Percentiles rank a stretch among this genome's conserved stretches.
Conservation (phyloP, 2,113 vertebrate genomes). For the Myotis davidii region DNA sequence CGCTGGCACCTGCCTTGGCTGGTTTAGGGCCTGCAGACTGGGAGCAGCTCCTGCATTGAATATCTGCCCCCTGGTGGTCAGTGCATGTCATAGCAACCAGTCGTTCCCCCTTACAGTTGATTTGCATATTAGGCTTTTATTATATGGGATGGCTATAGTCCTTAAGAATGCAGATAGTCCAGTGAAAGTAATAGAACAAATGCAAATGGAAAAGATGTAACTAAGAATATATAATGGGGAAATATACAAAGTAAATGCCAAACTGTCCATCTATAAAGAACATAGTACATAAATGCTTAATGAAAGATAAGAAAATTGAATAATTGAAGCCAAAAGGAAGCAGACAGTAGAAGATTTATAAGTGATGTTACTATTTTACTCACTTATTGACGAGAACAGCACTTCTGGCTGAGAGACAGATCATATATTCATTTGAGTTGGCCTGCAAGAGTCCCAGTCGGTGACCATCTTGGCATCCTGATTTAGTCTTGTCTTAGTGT, state of each 20-base stretch:
- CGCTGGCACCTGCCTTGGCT: no score
- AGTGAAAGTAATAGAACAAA: not conserved
- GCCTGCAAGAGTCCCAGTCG: not conserved
- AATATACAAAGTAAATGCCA: conserved; percentile 30
- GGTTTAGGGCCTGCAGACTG: no score
- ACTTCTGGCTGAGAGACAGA: not conserved
- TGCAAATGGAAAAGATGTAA: conserved; percentile 32
- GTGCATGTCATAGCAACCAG: no score
- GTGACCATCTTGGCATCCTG: not conserved
- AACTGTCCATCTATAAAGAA: not conserved
- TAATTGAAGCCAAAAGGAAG: not conserved
- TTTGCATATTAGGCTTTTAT: no score
- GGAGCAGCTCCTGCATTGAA: no score
- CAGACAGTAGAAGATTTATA: not conserved
- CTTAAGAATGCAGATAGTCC: not conserved
- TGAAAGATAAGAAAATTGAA: conserved; percentile 25
- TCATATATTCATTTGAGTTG: not conserved
- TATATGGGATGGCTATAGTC: not conserved
- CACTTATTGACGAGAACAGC: not conserved
- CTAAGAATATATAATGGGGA: not conserved
- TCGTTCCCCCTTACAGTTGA: no score
- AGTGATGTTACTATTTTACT: not conserved
- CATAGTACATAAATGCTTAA: not conserved
- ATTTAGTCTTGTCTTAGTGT: not conserved
- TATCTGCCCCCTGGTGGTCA: no score